Percentiles rank a stretch among this genome's conserved stretches.
Conservation (phyloP, 1,140 invertebrate genomes). For the Achroia grisella region DNA sequence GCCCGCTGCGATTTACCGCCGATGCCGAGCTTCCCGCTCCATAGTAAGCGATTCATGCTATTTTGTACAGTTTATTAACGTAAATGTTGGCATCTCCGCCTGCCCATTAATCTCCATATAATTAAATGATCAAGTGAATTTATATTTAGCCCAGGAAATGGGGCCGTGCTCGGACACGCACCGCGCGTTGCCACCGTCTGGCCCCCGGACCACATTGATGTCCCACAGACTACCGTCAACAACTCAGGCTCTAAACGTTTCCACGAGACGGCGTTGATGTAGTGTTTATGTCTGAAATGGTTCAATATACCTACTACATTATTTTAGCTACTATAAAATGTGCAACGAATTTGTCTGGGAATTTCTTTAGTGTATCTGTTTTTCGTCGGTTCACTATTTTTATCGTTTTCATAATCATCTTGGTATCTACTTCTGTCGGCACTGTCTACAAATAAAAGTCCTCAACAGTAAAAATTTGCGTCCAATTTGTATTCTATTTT, state of each 20-base stretch:
- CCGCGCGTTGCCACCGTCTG: conserved; percentile 34
- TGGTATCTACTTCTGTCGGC: neutral
- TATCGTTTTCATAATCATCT: neutral
- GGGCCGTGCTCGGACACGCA: conserved; percentile 29
- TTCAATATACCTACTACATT: neutral
- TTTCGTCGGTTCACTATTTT: conserved; percentile 2
- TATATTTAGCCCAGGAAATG: conserved; percentile 67
- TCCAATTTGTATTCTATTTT: no score
- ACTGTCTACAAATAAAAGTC: conserved; percentile 1
- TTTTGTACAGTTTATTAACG: conserved; percentile 61
- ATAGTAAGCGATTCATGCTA: conserved; percentile 48
- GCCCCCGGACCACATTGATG: conserved; percentile 31
- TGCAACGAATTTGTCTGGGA: conserved; percentile 1
- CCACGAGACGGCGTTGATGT: neutral
- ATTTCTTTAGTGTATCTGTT: conserved; percentile 1
- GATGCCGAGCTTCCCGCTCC: conserved; percentile 1
- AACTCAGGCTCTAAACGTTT: conserved; percentile 7
- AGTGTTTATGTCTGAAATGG: neutral
- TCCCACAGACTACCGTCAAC: conserved; percentile 11
- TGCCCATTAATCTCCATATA: conserved; percentile 69
- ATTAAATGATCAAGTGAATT: conserved; percentile 71
- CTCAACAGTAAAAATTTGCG: no score
- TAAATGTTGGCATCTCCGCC: conserved; percentile 56
- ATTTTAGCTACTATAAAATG: neutral
- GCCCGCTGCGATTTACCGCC: neutral